Percentiles rank a stretch among this genome's conserved stretches.
Conservation (phyloP, 2,113 vertebrate genomes). For the Galeopterus variegatus region DNA sequence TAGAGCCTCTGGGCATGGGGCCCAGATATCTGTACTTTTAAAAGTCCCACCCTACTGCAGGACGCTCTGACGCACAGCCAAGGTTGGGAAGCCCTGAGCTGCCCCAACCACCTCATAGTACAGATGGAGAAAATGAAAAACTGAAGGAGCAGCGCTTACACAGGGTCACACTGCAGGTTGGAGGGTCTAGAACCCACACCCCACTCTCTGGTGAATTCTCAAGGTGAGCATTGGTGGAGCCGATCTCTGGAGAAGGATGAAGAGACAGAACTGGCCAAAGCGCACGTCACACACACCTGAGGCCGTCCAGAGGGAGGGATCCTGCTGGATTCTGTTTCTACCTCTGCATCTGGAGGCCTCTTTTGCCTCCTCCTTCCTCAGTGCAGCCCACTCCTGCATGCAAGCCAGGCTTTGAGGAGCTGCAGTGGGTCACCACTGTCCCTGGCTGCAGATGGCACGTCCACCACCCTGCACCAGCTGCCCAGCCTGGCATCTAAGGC, state of each 20-base stretch:
- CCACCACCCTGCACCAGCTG: accelerated
- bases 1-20: background rate
- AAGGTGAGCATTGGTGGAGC: background rate
- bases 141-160: accelerated
- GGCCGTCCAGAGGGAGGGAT: background rate
- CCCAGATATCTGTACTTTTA: background rate
- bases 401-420: background rate
- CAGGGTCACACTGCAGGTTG: background rate
- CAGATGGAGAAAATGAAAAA: background rate
- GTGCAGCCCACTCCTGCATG: too few relatives aligned
- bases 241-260: accelerated
- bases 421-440: background rate
- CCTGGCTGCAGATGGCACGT: accelerated
- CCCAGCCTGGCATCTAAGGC: too few relatives aligned
- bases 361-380: background rate
- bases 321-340: accelerated
- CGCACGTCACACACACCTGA: accelerated
- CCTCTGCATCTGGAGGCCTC: accelerated
- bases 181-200: background rate
- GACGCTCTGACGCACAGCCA: too few relatives aligned
- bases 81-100: background rate
- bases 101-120: too few relatives aligned
- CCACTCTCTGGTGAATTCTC: background rate
- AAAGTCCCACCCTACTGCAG: background rate
- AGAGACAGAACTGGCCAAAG: background rate